These are phyloP conservation scores for Xanthia togata DNA, from an alignment of 2,888 invertebrate species.

Conservation along the genomic window DNA sequence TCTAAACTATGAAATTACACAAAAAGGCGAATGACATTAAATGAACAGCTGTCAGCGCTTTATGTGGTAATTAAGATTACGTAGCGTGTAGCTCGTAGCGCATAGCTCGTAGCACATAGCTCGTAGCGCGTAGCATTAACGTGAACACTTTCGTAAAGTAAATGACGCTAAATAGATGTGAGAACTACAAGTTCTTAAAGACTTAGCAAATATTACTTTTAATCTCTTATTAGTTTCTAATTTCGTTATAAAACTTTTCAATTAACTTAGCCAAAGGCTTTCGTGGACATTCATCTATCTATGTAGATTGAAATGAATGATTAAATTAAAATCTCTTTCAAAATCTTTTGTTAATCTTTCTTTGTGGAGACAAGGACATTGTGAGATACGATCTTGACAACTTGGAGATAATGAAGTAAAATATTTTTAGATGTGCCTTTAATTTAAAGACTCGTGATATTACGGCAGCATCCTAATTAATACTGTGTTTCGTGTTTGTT, in stretches of 20 bases:
- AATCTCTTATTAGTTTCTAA: constrained; percentile 57
- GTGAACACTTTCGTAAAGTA: constrained; percentile 32
- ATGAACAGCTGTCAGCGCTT: constrained; percentile 16
- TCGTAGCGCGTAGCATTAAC: constrained; percentile 48
- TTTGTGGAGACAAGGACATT: constrained; percentile 67
- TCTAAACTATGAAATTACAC: constrained; percentile 12
- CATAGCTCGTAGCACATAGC: constrained; percentile 24
- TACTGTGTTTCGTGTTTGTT: constrained; percentile 18
- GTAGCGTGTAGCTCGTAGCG: not conserved
- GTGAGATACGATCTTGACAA: constrained; percentile 67
- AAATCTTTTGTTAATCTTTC: constrained; percentile 67
- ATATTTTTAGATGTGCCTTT: constrained; percentile 56
- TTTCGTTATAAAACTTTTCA: constrained; percentile 67
- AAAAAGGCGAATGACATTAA: constrained; percentile 1
- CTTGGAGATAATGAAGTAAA: constrained; percentile 63
- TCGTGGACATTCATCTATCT: constrained; percentile 61
- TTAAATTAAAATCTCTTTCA: constrained; percentile 65
- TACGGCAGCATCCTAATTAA: constrained; percentile 45
- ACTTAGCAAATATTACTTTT: constrained; percentile 58
- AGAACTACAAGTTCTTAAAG: constrained; percentile 48
- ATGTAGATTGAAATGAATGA: constrained; percentile 69
- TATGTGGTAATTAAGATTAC: constrained; percentile 31
- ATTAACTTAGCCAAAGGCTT: constrained; percentile 67
- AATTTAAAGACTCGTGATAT: constrained; percentile 50
- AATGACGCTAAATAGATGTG: constrained; percentile 38